Evolutionary conservation across 2,113 vertebrate genomes (phyloP), one percentile per base, ranked within the genome.

Genomic region (Lagenorhynchus albirostris): DNA sequence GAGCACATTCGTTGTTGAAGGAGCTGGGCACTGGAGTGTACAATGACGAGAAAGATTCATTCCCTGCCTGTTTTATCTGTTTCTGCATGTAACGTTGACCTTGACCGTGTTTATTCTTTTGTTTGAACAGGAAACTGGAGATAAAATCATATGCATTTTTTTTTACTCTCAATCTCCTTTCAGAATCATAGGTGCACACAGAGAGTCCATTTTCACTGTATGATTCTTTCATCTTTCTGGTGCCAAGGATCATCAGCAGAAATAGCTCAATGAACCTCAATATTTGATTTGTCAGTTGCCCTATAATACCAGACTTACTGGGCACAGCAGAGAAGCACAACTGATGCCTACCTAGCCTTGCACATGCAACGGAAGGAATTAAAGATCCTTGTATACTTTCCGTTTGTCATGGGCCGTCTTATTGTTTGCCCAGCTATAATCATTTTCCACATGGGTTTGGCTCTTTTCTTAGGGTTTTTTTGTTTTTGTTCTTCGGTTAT

Each of bases 11-110:
- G 10, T 3, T 26, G 87, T 55, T 13, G 29, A 38, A 58, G 29
- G 29, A 47, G 65, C 91, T 44, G 8, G 65, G 67, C 58, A 3
- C 68, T 29, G 26, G n/a, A 20, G 5, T 2, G 2, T 31, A 10
- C 33, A 4, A 4, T 3, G 15, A 55, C 0, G 0, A 47, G n/a
- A 18, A 6, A 5, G 20, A 13, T 20, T 31, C 38, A 11, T 1
- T 11, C 18, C 71, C 47, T 18, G 68, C 29, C 18, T 8, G 3
- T 12, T 41, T 55, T 4, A 0, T 33, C 50, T 71, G 3, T 8
- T 71, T 38, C 77, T 55, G 50, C 5, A 1, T 31, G 44, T 15
- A 9, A 26, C 4, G 0, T 31, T 31, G 70, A 50, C 33, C 67
- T 47, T n/a, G 84, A 17, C 4, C 0, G 13, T 25, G 41, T 63